phyloP scores from a whole-genome alignment of 92 coral and sea anemone species.

The Zoanthus solanderi region DNA sequence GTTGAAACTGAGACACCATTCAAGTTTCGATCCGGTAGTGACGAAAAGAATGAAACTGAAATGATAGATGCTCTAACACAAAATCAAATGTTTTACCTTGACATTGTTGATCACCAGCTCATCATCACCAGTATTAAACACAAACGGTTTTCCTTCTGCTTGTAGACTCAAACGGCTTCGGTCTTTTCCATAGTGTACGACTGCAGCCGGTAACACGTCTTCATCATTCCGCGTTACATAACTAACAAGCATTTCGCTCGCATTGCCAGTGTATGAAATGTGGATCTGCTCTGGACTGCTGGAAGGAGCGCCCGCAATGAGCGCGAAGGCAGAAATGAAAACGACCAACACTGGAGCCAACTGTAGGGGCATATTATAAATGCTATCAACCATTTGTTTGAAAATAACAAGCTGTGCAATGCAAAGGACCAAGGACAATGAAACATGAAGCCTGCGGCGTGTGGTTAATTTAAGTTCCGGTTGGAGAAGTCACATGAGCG shows the following conservation, averaged over 20 bases:
- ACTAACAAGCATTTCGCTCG: conserved; percentile 80
- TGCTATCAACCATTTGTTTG: too few relatives aligned
- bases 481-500: not conserved
- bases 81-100: conserved; percentile 16
- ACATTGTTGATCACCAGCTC: conserved; percentile 37
- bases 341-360: not conserved
- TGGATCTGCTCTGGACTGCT: conserved; percentile 82
- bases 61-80: too few relatives aligned
- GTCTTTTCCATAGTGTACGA: conserved; percentile 70
- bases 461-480: not conserved
- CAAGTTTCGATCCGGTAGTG: too few relatives aligned
- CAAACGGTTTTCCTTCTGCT: conserved; percentile 71
- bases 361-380: not conserved
- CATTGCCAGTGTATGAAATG: conserved; percentile 75
- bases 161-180: conserved; percentile 47
- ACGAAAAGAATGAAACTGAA: too few relatives aligned
- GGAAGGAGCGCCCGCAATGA: not conserved
- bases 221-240: conserved; percentile 66
- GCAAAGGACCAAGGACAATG: not conserved
- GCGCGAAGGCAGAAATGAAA: not conserved
- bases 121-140: conserved; percentile 43
- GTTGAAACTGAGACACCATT: too few relatives aligned
- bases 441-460: not conserved
- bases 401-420: not conserved
- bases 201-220: conserved; percentile 39